Evolutionary conservation across 2,113 vertebrate species (phyloP).

Genomic region (Antechinus flavipes): DNA sequence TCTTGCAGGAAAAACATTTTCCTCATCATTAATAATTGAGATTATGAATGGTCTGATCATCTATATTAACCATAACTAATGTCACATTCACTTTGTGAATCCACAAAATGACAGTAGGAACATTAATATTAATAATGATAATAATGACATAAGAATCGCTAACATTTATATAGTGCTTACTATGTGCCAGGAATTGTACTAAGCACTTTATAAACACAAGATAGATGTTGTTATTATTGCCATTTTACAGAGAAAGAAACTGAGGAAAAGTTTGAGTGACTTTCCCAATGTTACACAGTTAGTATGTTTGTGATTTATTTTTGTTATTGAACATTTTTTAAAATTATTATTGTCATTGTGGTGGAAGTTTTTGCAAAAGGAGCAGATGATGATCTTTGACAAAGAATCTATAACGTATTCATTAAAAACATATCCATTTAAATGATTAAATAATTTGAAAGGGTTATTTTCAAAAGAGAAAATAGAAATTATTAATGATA

Average conservation of each 20-base stretch:
- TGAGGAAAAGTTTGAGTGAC: neutral
- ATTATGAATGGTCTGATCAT: slow-evolving; percentile 6
- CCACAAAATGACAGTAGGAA: slow-evolving; percentile 50
- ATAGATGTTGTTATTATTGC: neutral
- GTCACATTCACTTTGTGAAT: slow-evolving; percentile 38
- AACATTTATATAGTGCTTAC: neutral
- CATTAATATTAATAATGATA: slow-evolving; percentile 12
- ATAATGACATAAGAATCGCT: neutral
- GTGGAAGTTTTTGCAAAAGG: neutral
- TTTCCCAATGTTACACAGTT: neutral
- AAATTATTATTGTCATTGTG: neutral
- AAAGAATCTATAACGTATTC: neutral
- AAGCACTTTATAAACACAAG: neutral
- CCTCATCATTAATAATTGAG: slow-evolving; percentile 50
- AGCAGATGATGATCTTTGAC: neutral
- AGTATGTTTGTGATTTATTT: slow-evolving; percentile 1
- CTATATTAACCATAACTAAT: slow-evolving; percentile 19
- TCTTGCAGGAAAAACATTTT: slow-evolving; percentile 44
- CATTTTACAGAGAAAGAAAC: neutral
- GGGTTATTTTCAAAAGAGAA: neutral
- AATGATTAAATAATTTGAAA: neutral
- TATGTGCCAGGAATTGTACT: neutral
- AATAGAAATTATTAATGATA: neutral
- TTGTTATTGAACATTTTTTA: neutral
- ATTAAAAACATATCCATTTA: neutral